Evolutionary conservation across 2,797 vertebrate genomes (phyloP).

Genomic region (Diceros bicornis): DNA sequence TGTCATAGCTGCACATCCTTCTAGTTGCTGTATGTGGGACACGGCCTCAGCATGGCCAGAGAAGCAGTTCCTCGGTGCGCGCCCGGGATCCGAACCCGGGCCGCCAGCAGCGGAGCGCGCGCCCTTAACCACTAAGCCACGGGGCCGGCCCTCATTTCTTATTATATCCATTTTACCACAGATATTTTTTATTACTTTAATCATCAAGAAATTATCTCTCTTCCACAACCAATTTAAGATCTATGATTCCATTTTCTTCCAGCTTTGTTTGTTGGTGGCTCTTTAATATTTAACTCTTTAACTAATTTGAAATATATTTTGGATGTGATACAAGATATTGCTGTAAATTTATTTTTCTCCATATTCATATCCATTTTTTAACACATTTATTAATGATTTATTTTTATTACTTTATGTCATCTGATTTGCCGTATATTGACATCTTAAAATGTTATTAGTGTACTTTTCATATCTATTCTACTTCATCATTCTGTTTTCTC

Average conservation of each 20-base stretch:
- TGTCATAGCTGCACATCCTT: no score
- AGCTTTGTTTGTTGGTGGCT: neutral
- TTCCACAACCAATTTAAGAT: conserved; percentile 37
- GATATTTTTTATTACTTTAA: conserved; percentile 28
- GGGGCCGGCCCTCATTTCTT: no score
- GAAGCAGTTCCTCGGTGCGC: no score
- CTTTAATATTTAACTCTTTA: conserved; percentile 47
- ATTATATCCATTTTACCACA: neutral
- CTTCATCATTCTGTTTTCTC: conserved; percentile 35
- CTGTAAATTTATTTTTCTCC: conserved; percentile 44
- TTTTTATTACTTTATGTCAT: conserved; percentile 51
- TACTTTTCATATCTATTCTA: conserved; percentile 27
- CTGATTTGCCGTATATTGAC: conserved; percentile 9
- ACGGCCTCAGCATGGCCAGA: no score
- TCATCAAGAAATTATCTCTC: conserved; percentile 59
- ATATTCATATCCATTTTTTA: conserved; percentile 34
- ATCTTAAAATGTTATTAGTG: conserved; percentile 24
- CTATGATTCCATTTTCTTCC: conserved; percentile 21
- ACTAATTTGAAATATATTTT: conserved; percentile 35
- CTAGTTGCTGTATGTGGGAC: no score
- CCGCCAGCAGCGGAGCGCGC: no score
- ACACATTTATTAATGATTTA: conserved; percentile 20
- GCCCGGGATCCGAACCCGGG: no score
- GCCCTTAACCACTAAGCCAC: no score
- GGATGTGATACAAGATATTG: neutral